A percentile compares a stretch with the other conserved stretches of the same genome.
Evolutionary conservation across 1,140 invertebrate genomes (phyloP).

Genomic region (Cydia strobilella): DNA sequence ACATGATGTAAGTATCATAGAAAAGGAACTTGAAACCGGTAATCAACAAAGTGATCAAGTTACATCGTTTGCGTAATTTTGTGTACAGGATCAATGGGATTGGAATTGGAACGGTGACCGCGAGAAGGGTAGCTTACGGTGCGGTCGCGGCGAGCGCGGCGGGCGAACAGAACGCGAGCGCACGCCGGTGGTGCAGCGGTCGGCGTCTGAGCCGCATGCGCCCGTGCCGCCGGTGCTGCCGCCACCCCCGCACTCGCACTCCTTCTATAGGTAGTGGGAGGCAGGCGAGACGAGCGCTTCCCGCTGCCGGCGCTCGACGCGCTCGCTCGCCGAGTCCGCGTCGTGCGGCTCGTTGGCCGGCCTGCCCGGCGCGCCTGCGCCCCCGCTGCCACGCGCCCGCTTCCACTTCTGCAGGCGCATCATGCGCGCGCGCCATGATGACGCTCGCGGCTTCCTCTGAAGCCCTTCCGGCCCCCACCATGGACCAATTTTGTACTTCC

Average conservation of each 20-base stretch:
- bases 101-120: constrained; percentile 69
- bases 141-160: constrained; percentile 50
- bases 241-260: constrained; percentile 77
- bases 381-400: constrained; percentile 54
- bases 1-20: constrained; percentile 57
- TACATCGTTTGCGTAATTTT: neutral
- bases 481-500: constrained; percentile 76
- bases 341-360: constrained; percentile 69
- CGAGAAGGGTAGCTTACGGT: constrained; percentile 47
- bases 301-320: constrained; percentile 67
- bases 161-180: constrained; percentile 44
- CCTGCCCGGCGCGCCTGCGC: constrained; percentile 45
- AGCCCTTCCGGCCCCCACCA: constrained; percentile 56
- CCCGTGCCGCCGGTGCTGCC: constrained; percentile 74
- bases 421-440: constrained; percentile 56
- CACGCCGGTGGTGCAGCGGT: constrained; percentile 80
- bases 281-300: constrained; percentile 72
- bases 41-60: neutral
- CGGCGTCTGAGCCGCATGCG: constrained; percentile 82
- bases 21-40: no score
- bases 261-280: constrained; percentile 78
- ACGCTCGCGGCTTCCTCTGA: constrained; percentile 70
- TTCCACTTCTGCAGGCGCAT: constrained; percentile 74
- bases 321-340: constrained; percentile 72
- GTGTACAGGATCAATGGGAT: constrained; percentile 60